Percentiles rank a stretch among this genome's conserved stretches.
Evolutionary conservation across 2,113 vertebrate genomes (phyloP).

Genomic region (Onychorhynchus coronatus): DNA sequence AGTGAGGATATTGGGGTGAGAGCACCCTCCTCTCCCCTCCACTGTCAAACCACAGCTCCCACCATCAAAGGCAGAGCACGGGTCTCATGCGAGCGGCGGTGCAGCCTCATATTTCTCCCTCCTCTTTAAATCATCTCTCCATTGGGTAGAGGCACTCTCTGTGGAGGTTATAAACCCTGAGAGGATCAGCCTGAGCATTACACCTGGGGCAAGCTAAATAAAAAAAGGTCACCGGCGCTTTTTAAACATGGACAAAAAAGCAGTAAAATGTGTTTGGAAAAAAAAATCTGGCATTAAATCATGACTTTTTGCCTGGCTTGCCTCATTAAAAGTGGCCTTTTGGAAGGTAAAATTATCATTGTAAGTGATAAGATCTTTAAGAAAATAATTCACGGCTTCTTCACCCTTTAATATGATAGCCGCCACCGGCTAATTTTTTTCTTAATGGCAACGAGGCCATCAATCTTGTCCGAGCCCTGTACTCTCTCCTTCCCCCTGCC

Average conservation of each 20-base stretch:
- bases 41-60: neutral
- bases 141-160: conserved; percentile 67
- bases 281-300: conserved; percentile 86
- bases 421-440: conserved; percentile 87
- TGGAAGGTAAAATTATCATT: conserved; percentile 91
- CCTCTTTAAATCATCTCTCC: conserved; percentile 66
- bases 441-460: conserved; percentile 86
- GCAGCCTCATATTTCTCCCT: conserved; percentile 53
- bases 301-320: conserved; percentile 84
- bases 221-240: conserved; percentile 83
- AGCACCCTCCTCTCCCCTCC: neutral
- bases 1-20: fast-evolving
- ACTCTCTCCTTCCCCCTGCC: conserved; percentile 60
- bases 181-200: conserved; percentile 77
- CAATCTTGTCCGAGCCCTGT: conserved; percentile 77
- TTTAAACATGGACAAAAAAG: conserved; percentile 85
- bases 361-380: conserved; percentile 90
- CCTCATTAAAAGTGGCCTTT: conserved; percentile 92
- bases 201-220: conserved; percentile 82
- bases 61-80: neutral
- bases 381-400: conserved; percentile 90
- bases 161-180: conserved; percentile 77
- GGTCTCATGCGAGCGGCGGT: neutral
- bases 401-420: conserved; percentile 90
- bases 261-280: conserved; percentile 84